A percentile compares a stretch with the other conserved stretches of the same genome.
phyloP scores from a whole-genome alignment of 2,888 invertebrate species.

The Hymenopus coronatus region DNA sequence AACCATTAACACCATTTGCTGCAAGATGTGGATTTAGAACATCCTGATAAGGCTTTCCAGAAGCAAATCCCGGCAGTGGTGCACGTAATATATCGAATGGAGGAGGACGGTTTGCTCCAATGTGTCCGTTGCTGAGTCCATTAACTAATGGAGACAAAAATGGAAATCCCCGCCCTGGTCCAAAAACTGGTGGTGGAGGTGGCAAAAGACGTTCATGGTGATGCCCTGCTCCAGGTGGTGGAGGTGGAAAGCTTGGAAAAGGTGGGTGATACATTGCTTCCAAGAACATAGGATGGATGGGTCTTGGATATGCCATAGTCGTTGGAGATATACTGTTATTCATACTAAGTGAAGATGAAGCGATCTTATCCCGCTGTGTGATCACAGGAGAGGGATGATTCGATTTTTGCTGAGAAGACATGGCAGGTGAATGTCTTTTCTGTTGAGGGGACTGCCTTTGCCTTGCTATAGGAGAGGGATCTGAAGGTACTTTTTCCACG shows the following conservation, averaged over 20 bases:
- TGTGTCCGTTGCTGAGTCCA: slow-evolving; percentile 47
- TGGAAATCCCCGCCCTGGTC: slow-evolving; percentile 64
- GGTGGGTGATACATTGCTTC: slow-evolving; percentile 67
- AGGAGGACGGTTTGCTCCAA: slow-evolving; percentile 32
- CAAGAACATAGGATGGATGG: slow-evolving; percentile 75
- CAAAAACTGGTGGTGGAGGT: slow-evolving; percentile 61
- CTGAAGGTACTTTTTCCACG: background rate
- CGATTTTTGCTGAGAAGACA: slow-evolving; percentile 38
- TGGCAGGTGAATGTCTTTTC: slow-evolving; percentile 41
- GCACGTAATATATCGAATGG: slow-evolving; percentile 45
- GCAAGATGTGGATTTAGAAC: slow-evolving; percentile 51
- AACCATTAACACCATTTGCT: background rate
- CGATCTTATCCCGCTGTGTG: background rate
- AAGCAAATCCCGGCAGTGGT: slow-evolving; percentile 54
- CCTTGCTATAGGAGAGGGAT: background rate
- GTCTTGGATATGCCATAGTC: slow-evolving; percentile 72
- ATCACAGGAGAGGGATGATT: background rate
- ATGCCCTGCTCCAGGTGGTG: slow-evolving; percentile 42
- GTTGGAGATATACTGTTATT: slow-evolving; percentile 50
- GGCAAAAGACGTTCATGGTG: slow-evolving; percentile 45
- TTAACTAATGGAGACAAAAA: slow-evolving; percentile 75
- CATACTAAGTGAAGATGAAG: slow-evolving; percentile 37
- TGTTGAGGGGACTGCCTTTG: background rate
- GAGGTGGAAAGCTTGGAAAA: slow-evolving; percentile 47
- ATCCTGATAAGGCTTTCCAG: slow-evolving; percentile 69